Evolutionary conservation across 2,113 vertebrate species (phyloP), one percentile per base, ranked within the genome.

Genomic region (Gobiocypris rarus): DNA sequence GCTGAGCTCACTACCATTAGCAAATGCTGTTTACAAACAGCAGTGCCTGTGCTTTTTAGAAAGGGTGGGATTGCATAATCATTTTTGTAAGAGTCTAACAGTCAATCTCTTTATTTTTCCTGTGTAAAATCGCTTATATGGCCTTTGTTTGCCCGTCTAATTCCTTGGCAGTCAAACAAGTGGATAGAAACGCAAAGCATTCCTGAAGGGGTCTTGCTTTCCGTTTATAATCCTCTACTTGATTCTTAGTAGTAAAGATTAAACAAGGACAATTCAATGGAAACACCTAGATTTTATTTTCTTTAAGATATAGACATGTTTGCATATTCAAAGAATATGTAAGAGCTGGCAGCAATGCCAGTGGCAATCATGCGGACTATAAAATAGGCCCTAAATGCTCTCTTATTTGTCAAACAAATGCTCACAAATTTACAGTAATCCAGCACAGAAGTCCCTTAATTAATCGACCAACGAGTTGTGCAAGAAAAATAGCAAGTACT

Each of bases 11-110:
- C 24, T 38, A 9, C 13, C 77, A 65, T 48, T 28, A 45, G 26
- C 58, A 81, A 67, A 67, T 48, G 15, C 10, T 67, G 59, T 69
- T 81, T 81, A 70, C 79, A 69, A 81, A 81, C 61, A 81, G 28
- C 31, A 7, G 22, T 2, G n/a, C 75, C 31, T 76, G 74, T 19
- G 2, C 22, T 38, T 58, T 52, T 58, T 5, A 41, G 15, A 1
- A 38, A 67, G 67, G 78, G 17, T 48, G 76, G 76, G 58, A 63
- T 63, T 63, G 58, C 14, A 28, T 79, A 63, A 79, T 24, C 56
- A 0, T 63, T 38, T 45, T 61, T 45, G n/a, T 56, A 38, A 41
- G n/a, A 26, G n/a, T 74, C 56, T 22, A 77, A 77, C 31, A 59
- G 11, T 59, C 31, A 77, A 59, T 43, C 75, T 77, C 52, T 76